Conservation (phyloP, 2,888 invertebrate species). For the Melinopterus prodromus region DNA sequence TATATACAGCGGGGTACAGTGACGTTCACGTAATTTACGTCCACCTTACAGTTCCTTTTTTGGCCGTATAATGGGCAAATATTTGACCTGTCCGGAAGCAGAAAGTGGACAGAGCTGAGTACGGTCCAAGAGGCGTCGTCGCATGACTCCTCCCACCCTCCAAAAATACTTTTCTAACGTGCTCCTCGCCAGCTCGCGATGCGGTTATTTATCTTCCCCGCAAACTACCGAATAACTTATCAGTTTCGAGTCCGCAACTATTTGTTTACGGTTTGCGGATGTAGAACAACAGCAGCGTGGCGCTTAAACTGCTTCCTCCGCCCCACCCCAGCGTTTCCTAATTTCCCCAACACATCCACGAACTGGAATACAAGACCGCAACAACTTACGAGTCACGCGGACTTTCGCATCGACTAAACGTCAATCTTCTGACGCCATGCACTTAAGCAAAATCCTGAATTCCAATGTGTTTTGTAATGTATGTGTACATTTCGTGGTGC, state of each 20-base stretch:
- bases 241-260: slow-evolving; percentile 4
- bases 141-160: not conserved
- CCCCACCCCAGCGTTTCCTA: not conserved
- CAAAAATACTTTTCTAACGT: not conserved
- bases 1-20: not conserved
- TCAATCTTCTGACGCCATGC: not conserved
- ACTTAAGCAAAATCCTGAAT: not conserved
- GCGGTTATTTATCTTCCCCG: not conserved
- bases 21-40: not conserved
- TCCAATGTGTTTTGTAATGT: not conserved
- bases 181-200: not conserved
- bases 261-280: slow-evolving; percentile 4
- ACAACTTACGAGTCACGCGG: not conserved
- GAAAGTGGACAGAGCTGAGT: not conserved
- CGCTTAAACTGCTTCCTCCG: not conserved
- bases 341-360: not conserved
- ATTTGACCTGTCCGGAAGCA: not conserved
- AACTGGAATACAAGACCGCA: not conserved
- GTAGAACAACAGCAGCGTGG: not conserved
- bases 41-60: not conserved
- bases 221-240: not conserved
- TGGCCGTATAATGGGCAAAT: not conserved
- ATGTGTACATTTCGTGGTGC: not conserved
- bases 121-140: not conserved
- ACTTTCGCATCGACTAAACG: not conserved